Evolutionary conservation across 2,113 vertebrate genomes (phyloP).

Genomic region (Tamias sibiricus): DNA sequence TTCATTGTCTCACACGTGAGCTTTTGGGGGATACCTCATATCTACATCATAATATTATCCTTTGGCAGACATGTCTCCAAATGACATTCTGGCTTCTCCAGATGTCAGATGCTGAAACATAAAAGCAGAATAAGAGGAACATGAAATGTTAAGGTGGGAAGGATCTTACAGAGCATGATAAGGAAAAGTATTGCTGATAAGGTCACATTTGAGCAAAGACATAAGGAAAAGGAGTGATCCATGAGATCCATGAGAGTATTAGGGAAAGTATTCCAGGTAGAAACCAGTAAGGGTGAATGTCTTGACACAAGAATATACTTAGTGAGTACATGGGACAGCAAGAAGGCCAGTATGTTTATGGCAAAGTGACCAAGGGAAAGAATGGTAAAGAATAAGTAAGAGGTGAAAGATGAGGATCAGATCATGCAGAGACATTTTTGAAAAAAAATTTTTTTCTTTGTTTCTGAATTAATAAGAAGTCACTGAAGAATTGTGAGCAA

Average conservation of each 20-base stretch:
- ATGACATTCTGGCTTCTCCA: not conserved
- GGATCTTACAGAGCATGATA: not conserved
- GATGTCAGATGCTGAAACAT: not conserved
- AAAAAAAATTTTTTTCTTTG: too few relatives aligned
- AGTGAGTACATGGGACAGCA: not conserved
- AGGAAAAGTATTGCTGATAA: not conserved
- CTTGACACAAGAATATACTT: not conserved
- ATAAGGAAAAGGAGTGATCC: not conserved
- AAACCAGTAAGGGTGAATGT: not conserved
- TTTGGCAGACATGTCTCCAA: not conserved
- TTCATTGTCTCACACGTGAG: too few relatives aligned
- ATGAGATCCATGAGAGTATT: not conserved
- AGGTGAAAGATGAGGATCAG: not conserved
- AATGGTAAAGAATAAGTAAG: not conserved
- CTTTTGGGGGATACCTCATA: too few relatives aligned
- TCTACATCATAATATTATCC: too few relatives aligned
- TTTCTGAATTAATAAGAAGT: slow-evolving; percentile 12
- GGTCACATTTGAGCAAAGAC: not conserved
- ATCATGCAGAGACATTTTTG: too few relatives aligned
- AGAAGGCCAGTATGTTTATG: not conserved
- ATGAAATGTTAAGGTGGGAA: not conserved
- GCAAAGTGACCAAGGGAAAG: not conserved
- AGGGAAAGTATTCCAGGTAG: not conserved
- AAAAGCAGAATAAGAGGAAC: not conserved
- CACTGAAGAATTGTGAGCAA: not conserved